Conservation (phyloP, 2,797 vertebrate species). For the Gymnoscopelus microlampas region DNA sequence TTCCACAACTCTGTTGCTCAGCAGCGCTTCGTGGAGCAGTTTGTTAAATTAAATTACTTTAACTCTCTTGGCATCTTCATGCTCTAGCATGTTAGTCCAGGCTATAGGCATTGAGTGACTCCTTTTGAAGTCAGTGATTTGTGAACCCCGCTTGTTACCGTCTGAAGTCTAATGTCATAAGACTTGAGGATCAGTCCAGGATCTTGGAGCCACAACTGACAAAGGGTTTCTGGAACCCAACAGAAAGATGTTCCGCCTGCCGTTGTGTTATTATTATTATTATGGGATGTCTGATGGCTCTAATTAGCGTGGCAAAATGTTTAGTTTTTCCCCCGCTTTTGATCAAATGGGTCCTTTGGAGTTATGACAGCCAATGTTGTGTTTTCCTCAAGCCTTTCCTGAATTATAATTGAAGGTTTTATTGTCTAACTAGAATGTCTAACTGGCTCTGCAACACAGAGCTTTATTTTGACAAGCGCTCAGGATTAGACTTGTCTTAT, state of each 20-base stretch:
- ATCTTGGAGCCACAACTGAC: conserved; percentile 1
- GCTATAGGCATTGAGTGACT: not conserved
- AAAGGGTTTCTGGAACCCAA: no score
- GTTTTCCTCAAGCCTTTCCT: no score
- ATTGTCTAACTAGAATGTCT: no score
- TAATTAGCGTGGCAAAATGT: not conserved
- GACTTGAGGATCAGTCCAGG: not conserved
- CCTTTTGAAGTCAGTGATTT: not conserved
- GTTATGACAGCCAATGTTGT: not conserved
- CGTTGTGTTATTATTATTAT: no score
- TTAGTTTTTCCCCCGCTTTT: not conserved
- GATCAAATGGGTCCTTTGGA: not conserved
- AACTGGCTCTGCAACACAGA: no score
- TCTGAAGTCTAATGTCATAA: no score
- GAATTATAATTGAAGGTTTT: no score
- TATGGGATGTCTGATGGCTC: not conserved
- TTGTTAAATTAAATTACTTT: conserved; percentile 1
- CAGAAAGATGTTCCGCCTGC: not conserved
- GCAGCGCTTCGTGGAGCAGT: not conserved
- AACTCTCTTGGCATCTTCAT: not conserved
- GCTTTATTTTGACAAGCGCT: no score
- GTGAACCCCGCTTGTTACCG: no score
- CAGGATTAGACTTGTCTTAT: no score
- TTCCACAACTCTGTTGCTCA: conserved; percentile 26
- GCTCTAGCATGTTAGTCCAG: not conserved